Percentiles rank a stretch among this genome's conserved stretches.
These are phyloP conservation scores for Cardiocondyla obscurior DNA, from an alignment of 1,140 invertebrate genomes.

Conservation along the genomic window DNA sequence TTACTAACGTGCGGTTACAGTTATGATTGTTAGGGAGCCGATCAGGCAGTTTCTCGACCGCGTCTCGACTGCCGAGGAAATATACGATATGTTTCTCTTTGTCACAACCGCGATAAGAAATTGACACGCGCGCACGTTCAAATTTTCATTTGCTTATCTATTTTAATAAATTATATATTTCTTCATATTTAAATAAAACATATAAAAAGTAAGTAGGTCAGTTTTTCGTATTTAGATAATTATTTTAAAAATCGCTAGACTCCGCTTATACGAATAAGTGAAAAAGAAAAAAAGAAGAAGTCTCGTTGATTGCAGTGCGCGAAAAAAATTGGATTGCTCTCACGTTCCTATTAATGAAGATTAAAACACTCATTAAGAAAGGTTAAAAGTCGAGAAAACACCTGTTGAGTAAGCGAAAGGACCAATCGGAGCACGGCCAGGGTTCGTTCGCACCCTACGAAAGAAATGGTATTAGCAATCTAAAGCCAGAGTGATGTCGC, in stretches of 20 bases:
- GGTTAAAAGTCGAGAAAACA: slow-evolving; percentile 68
- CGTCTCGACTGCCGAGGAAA: background rate
- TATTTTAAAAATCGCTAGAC: background rate
- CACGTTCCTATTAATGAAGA: background rate
- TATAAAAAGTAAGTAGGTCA: background rate
- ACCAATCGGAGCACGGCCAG: background rate
- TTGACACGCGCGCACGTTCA: background rate
- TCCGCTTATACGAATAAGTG: too few relatives aligned
- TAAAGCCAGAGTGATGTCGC: background rate
- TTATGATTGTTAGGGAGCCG: slow-evolving; percentile 48
- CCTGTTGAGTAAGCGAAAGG: slow-evolving; percentile 64
- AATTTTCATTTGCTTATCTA: background rate
- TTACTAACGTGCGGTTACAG: slow-evolving; percentile 54
- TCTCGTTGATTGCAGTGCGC: background rate
- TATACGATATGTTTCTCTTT: background rate
- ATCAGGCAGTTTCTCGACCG: background rate
- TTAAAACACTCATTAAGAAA: slow-evolving; percentile 65
- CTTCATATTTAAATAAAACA: background rate
- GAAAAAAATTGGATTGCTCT: background rate
- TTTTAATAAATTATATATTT: background rate
- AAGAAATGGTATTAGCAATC: slow-evolving; percentile 23
- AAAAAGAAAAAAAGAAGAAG: background rate
- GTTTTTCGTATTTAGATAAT: background rate
- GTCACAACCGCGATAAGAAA: slow-evolving; percentile 28
- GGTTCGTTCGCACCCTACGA: slow-evolving; percentile 4